These are phyloP conservation scores for Sialis fuliginosa DNA, from an alignment of 2,888 invertebrate genomes.

Conservation along the genomic window DNA sequence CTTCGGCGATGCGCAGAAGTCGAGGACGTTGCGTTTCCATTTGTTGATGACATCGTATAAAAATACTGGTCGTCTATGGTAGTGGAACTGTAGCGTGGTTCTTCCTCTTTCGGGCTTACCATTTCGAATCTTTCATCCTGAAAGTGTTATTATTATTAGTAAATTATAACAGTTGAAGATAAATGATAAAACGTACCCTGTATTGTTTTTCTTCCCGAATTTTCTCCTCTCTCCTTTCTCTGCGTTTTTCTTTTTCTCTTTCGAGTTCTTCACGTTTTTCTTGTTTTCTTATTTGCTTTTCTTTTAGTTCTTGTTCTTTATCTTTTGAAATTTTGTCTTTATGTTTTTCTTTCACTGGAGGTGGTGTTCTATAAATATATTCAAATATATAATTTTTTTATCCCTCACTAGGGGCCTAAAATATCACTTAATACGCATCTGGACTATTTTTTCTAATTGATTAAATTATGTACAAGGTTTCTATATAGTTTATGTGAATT, in stretches of 20 bases:
- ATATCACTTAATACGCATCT: neutral
- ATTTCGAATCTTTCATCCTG: slow-evolving; percentile 33
- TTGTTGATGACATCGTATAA: slow-evolving; percentile 18
- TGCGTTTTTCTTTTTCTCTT: slow-evolving; percentile 38
- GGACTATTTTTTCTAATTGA: neutral
- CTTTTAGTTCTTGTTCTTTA: slow-evolving; percentile 25
- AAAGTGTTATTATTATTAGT: slow-evolving; percentile 4
- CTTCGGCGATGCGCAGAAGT: slow-evolving; percentile 32
- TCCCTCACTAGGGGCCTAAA: too few relatives aligned
- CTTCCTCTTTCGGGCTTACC: slow-evolving; percentile 22
- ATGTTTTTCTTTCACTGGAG: slow-evolving; percentile 13
- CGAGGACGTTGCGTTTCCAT: slow-evolving; percentile 11
- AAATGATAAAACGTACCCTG: slow-evolving; percentile 17
- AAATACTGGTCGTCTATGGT: slow-evolving; percentile 23
- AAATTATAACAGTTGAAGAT: slow-evolving; percentile 2
- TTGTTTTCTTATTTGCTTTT: slow-evolving; percentile 32
- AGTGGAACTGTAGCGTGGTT: slow-evolving; percentile 29
- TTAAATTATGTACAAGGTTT: neutral
- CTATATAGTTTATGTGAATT: too few relatives aligned
- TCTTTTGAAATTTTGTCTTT: slow-evolving; percentile 20
- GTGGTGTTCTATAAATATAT: neutral
- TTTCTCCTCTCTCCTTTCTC: slow-evolving; percentile 33
- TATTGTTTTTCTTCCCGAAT: slow-evolving; percentile 22
- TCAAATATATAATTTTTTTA: neutral
- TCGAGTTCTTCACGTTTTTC: slow-evolving; percentile 29